Conservation (phyloP, 2,888 invertebrate species). For the Plemyria rubiginata region DNA sequence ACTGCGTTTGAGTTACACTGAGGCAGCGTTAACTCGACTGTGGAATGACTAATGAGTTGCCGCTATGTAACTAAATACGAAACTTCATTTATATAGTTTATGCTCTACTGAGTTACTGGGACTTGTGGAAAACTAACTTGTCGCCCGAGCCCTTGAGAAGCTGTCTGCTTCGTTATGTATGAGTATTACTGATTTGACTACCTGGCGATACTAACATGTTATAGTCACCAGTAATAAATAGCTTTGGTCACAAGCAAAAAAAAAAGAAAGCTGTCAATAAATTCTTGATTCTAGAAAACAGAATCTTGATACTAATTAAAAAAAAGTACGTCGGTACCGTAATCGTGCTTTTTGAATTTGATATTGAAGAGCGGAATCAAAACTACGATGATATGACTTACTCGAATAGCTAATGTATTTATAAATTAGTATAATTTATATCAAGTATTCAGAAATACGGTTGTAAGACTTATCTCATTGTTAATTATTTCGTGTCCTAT, state of each 20-base stretch:
- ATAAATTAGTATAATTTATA: conserved; percentile 52
- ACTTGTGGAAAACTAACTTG: no score
- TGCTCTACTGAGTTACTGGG: no score
- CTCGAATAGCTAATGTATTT: conserved; percentile 71
- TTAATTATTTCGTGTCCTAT: not conserved
- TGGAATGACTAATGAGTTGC: no score
- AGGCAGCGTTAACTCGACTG: no score
- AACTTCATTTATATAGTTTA: no score
- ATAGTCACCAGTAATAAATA: not conserved
- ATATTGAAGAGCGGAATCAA: conserved; percentile 1
- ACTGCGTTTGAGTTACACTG: no score
- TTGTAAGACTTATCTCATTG: conserved; percentile 58
- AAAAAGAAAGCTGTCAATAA: not conserved
- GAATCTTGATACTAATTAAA: not conserved
- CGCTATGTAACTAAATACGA: no score
- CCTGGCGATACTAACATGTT: not conserved
- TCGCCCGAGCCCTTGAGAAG: no score
- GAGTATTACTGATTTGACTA: not conserved
- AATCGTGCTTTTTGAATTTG: conserved; percentile 1
- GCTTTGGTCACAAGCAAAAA: no score
- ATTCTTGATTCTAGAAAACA: not conserved
- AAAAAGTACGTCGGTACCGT: not conserved
- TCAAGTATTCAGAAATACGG: conserved; percentile 38
- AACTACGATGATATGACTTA: conserved; percentile 37
- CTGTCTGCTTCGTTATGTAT: no score